Conservation (phyloP, 2,113 vertebrate genomes). For the Salvator merianae region DNA sequence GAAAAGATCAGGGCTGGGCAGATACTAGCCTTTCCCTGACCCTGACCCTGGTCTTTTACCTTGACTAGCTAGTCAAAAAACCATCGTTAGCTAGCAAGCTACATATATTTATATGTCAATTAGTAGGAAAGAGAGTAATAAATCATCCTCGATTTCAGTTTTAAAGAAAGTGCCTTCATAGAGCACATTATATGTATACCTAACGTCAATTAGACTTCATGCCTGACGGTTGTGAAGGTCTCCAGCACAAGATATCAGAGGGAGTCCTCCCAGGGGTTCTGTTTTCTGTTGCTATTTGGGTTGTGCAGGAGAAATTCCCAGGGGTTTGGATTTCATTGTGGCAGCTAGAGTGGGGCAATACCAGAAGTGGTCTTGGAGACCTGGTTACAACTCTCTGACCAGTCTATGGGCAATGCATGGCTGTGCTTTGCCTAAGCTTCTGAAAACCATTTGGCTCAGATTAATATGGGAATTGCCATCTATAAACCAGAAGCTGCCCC, state of each 20-base stretch:
- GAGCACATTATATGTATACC: not conserved
- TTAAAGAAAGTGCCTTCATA: no score
- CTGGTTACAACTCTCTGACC: not conserved
- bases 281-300: not conserved
- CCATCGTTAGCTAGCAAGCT: not conserved
- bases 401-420: not conserved
- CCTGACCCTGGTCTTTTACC: constrained; percentile 4
- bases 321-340: not conserved
- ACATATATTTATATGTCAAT: not conserved
- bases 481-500: not conserved
- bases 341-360: not conserved
- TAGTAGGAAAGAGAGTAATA: not conserved
- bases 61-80: not conserved
- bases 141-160: not conserved
- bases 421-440: not conserved
- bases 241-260: not conserved
- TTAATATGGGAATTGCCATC: not conserved
- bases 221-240: no score
- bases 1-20: constrained; percentile 56
- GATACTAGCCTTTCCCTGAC: constrained; percentile 6
- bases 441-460: not conserved
- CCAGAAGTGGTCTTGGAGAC: not conserved
- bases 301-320: not conserved
- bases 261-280: not conserved
- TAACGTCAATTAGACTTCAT: not conserved